Conservation (phyloP, 1,140 invertebrate species). For the Diabrotica undecimpunctata region DNA sequence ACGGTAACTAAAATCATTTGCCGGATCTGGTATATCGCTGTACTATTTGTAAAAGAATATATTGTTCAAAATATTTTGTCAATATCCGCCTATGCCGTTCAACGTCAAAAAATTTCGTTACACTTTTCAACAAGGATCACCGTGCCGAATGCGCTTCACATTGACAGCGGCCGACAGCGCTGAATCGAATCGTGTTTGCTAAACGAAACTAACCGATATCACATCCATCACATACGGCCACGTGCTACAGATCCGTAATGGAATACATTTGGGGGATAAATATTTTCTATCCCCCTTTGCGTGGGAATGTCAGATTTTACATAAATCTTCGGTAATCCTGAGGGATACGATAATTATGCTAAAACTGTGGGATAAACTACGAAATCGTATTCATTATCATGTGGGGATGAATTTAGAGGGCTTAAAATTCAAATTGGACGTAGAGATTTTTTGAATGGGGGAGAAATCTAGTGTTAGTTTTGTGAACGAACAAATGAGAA, state of each 20-base stretch:
- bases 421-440: neutral
- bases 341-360: neutral
- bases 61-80: no score
- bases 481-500: no score
- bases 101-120: neutral
- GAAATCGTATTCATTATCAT: neutral
- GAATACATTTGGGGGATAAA: constrained; percentile 14
- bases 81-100: no score
- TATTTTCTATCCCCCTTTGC: neutral
- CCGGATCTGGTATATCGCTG: no score
- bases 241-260: constrained; percentile 22
- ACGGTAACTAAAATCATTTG: no score
- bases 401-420: neutral
- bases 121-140: constrained; percentile 5
- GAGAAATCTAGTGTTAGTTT: no score
- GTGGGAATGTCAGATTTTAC: constrained; percentile 17
- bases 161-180: neutral
- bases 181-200: constrained; percentile 10
- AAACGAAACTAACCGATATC: constrained; percentile 11
- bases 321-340: constrained; percentile 5
- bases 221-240: constrained; percentile 5
- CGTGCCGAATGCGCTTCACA: no score
- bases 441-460: no score
- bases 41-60: no score
- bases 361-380: neutral